Evolutionary conservation across 2,113 vertebrate species (phyloP).

Genomic region (Nothoprocta perdicaria): DNA sequence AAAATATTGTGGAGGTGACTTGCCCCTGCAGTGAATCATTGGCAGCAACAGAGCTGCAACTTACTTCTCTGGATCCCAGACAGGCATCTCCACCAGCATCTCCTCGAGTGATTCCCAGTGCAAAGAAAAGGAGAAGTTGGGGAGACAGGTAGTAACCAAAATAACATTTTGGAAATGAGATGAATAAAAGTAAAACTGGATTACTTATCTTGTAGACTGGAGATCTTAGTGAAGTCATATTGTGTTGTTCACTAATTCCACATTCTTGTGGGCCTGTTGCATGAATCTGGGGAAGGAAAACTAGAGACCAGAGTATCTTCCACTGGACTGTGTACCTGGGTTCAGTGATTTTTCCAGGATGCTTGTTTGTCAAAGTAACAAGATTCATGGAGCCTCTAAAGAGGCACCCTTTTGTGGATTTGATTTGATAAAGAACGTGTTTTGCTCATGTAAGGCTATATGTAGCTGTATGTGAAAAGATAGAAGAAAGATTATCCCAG

Average conservation of each 20-base stretch:
- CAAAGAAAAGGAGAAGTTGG: neutral
- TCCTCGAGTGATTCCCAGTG: neutral
- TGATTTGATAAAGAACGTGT: constrained; percentile 55
- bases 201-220: neutral
- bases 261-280: neutral
- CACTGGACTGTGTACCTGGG: neutral
- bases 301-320: neutral
- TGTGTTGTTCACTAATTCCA: neutral
- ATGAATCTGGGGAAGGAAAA: neutral
- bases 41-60: neutral
- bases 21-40: neutral
- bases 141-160: neutral
- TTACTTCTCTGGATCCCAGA: neutral
- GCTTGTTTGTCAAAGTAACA: neutral
- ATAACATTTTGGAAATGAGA: neutral
- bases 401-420: constrained; percentile 29
- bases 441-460: constrained; percentile 40
- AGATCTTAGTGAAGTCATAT: neutral
- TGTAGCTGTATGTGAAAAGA: constrained; percentile 52
- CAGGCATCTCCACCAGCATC: neutral
- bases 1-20: neutral
- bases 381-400: constrained; percentile 6
- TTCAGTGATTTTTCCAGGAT: neutral
- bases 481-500: constrained; percentile 27
- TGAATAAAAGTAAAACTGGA: neutral